These are phyloP conservation scores for Elgonia sp. DNA, from an alignment of 2,888 invertebrate genomes.

Conservation along the genomic window DNA sequence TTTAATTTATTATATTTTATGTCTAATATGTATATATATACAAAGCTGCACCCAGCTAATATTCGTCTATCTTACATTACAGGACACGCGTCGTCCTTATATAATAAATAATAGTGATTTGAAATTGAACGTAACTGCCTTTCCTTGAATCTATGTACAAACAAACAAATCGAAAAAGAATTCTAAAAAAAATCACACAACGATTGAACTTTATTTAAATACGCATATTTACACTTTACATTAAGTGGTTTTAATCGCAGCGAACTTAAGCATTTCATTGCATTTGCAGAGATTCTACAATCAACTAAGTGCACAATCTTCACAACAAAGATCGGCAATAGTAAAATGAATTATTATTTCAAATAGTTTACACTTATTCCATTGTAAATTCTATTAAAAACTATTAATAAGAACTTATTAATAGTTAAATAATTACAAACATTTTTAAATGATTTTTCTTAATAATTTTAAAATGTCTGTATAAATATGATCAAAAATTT, in stretches of 20 bases:
- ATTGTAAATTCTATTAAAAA: too few relatives aligned
- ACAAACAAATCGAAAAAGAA: constrained; percentile 49
- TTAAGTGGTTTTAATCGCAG: constrained; percentile 36
- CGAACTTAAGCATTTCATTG: constrained; percentile 10
- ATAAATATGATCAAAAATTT: constrained; percentile 29
- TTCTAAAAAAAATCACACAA: constrained; percentile 57
- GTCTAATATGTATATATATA: constrained; percentile 80
- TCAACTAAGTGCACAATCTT: constrained; percentile 84
- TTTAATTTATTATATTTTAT: constrained; percentile 83
- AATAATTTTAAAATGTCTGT: background rate
- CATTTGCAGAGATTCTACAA: background rate
- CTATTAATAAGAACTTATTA: too few relatives aligned
- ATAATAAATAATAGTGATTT: constrained; percentile 72
- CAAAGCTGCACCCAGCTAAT: constrained; percentile 82
- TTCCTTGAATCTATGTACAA: constrained; percentile 68
- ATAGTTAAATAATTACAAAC: too few relatives aligned
- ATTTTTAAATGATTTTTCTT: too few relatives aligned
- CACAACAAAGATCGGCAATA: constrained; percentile 84
- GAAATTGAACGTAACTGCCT: constrained; percentile 73
- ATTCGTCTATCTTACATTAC: constrained; percentile 78
- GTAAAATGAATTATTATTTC: constrained; percentile 77
- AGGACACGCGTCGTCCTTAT: constrained; percentile 74
- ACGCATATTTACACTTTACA: constrained; percentile 78
- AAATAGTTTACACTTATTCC: too few relatives aligned
- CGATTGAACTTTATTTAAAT: constrained; percentile 53